Conservation (phyloP, 2,797 vertebrate species). For the Poeciliopsis paucimaculata region DNA sequence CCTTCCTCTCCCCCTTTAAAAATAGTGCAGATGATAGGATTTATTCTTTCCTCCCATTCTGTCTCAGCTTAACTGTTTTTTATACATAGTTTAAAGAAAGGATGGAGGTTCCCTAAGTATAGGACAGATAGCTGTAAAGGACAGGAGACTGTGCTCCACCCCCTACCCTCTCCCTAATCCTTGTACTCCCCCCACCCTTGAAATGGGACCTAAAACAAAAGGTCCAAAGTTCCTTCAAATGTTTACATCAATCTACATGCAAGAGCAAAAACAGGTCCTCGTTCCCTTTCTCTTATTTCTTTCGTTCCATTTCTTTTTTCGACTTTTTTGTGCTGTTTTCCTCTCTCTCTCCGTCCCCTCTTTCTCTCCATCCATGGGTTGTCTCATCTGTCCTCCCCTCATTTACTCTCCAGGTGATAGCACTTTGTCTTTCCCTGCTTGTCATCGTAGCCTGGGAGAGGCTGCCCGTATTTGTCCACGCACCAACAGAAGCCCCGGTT, state of each 20-base stretch:
- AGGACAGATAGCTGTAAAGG: constrained; percentile 58
- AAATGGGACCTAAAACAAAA: constrained; percentile 63
- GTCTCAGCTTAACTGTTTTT: constrained; percentile 39
- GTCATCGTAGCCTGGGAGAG: constrained; percentile 84
- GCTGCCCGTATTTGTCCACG: constrained; percentile 94
- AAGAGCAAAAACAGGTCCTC: constrained; percentile 54
- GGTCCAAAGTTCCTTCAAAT: constrained; percentile 70
- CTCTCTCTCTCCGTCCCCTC: constrained; percentile 30
- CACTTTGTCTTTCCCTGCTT: constrained; percentile 88
- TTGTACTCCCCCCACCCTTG: constrained; percentile 20
- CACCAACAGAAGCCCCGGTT: constrained; percentile 96
- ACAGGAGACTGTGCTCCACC: constrained; percentile 47
- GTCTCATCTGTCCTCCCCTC: constrained; percentile 49
- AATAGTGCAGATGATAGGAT: constrained; percentile 81
- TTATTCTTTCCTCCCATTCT: constrained; percentile 43
- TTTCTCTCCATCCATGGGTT: constrained; percentile 46
- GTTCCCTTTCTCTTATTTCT: constrained; percentile 30
- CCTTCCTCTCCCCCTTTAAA: constrained; percentile 74
- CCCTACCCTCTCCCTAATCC: constrained; percentile 1
- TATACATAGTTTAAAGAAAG: constrained; percentile 54
- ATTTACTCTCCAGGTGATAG: constrained; percentile 84
- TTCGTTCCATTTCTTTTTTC: constrained; percentile 20
- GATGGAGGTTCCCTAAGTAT: constrained; percentile 65
- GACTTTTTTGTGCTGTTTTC: constrained; percentile 29
- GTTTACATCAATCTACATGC: constrained; percentile 70